Evolutionary conservation across 2,113 vertebrate species (phyloP).

Genomic region (Mus spicilegus): DNA sequence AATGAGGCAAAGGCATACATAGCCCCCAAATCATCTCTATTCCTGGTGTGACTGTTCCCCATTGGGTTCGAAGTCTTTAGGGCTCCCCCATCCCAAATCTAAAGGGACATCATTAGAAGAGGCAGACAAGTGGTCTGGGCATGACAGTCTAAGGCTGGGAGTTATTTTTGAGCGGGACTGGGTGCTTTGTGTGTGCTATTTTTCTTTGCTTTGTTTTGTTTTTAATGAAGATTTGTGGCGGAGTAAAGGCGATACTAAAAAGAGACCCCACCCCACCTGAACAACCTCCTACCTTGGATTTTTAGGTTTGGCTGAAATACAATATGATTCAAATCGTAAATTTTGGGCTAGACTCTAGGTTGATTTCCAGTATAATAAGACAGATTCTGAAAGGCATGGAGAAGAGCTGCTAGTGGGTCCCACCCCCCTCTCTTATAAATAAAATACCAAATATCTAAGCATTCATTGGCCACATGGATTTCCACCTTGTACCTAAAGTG

Average conservation of each 20-base stretch:
- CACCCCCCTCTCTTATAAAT: not conserved
- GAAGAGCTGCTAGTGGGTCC: not conserved
- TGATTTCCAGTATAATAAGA: not conserved
- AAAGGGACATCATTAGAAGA: not conserved
- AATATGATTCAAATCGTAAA: not conserved
- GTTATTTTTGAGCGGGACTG: not conserved
- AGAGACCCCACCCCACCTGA: not conserved
- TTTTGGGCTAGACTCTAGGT: not conserved
- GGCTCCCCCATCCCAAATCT: not conserved
- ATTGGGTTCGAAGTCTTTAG: not conserved
- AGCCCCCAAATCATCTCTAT: not conserved
- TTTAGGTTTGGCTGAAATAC: not conserved
- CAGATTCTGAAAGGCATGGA: not conserved
- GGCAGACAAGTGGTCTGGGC: not conserved
- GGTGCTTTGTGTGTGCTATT: not conserved
- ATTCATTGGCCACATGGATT: not conserved
- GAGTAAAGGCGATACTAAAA: not conserved
- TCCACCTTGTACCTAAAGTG: not conserved
- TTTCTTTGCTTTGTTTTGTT: not conserved
- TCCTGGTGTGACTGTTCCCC: not conserved
- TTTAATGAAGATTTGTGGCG: not conserved
- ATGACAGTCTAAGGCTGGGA: not conserved
- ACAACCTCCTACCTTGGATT: not conserved
- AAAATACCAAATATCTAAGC: not conserved
- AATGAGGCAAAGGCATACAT: not conserved